Evolutionary conservation across 2,888 invertebrate species (phyloP), one percentile per base, ranked within the genome.

Genomic region (Sinhomidia bicolor): DNA sequence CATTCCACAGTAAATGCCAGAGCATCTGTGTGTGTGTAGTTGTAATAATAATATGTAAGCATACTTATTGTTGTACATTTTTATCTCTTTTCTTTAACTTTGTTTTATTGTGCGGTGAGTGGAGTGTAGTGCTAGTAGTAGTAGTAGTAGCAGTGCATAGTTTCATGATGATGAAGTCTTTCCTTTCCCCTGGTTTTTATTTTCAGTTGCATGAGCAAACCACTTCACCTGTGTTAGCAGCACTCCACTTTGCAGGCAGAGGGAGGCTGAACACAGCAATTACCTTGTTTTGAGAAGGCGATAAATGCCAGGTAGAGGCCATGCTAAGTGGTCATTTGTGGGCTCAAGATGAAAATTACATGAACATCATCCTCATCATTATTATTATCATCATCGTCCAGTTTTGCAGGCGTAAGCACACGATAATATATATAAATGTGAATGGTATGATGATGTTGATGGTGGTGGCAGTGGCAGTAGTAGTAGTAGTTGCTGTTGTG

Each of bases 271-370:
- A 85, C 85, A 89, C 80, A 80, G 80, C 84, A 89, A 89, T 89
- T 89, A 89, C 85, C 89, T 89, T 83, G 89, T 89, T 83, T 85
- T 80, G 89, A 89, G 85, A 89, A 85, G 89, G 89, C 89, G 89
- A 84, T 89, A 89, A 89, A 89, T 89, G 89, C 89, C 89, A 89
- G 89, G 89, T 85, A 89, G 89, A 89, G 80, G 74, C 85, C 85
- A 80, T 89, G 80, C 89, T 89, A 89, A 89, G 89, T 89, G 89
- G 81, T 85, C 89, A 89, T 89, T 89, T 89, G 89, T 89, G 85
- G 80, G 79, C 89, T 84, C 80, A 89, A 81, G 76, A 85, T 84
- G 89, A 89, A 89, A 89, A 89, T 85, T 84, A 89, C 80, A 89
- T 80, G 83, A 85, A 85, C 84, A 89, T 89, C 85, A 88, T 74